phyloP scores from a whole-genome alignment of 2,113 vertebrate genomes.

The Erpornis zantholeuca region DNA sequence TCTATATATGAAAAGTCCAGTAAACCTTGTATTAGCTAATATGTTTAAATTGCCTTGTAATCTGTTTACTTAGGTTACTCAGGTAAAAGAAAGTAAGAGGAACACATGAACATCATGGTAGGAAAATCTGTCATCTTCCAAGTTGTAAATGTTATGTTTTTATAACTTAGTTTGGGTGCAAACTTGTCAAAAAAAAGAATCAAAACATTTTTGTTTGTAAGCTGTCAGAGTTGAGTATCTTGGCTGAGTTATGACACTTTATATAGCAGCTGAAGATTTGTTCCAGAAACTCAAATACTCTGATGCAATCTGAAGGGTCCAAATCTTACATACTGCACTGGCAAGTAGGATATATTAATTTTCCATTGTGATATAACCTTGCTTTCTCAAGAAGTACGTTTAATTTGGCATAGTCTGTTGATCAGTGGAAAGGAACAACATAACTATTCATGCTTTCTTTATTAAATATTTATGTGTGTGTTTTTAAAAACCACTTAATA shows the following conservation, averaged over 20 bases:
- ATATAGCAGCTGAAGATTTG: not conserved
- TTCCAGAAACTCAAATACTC: not conserved
- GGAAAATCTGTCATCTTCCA: slow-evolving; percentile 56
- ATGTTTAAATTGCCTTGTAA: slow-evolving; percentile 61
- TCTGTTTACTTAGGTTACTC: slow-evolving; percentile 72
- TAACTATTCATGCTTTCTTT: not conserved
- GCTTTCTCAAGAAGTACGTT: slow-evolving; percentile 34
- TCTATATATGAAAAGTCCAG: slow-evolving; percentile 37
- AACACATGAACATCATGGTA: slow-evolving; percentile 11
- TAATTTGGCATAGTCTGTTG: not conserved
- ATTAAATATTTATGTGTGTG: not conserved
- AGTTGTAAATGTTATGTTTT: not conserved
- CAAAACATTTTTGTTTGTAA: not conserved
- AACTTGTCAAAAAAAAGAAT: not conserved
- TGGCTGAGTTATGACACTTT: not conserved
- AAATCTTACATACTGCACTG: not conserved
- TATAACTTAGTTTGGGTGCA: slow-evolving; percentile 16
- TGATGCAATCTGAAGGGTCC: slow-evolving; percentile 4
- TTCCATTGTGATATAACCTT: not conserved
- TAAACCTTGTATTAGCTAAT: slow-evolving; percentile 23
- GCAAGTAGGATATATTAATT: not conserved
- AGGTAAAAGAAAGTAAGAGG: slow-evolving; percentile 58
- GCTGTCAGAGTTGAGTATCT: not conserved
- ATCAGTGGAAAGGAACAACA: not conserved
- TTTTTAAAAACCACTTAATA: not conserved